Base-by-base conservation (phyloP, 2,888 invertebrate species). In the Agrotis clavis region DNA sequence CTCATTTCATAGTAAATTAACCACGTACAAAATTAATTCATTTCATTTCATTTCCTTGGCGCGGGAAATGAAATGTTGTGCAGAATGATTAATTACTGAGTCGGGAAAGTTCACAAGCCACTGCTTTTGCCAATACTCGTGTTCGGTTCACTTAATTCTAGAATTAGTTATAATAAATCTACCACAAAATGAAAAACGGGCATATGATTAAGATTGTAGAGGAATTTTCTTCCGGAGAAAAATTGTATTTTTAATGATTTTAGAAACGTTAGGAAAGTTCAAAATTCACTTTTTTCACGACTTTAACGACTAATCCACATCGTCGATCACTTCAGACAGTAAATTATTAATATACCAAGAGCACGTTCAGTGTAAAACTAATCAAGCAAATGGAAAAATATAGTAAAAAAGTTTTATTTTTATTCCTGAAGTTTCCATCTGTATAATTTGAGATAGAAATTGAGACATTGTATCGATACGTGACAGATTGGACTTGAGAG, bases 381-480 rank as follows among this genome's bases (percentile, higher is more conserved):
- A 81, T 83, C 74, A 77, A 79, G 41, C 19, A 48, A 77, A 81
- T 77, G 73, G 68, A 54, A 19, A 30, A 59, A 81, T 65, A 70
- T 19, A 72, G 54, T 54, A 72, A 71, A 54, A 68, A 56, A 16
- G 45, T 21, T 57, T 19, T 6, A 45, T 71, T 45, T 48, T 19
- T 19, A 48, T 35, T 21, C n/a, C 5, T 47, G 2, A 47, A 16
- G 50, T 64, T 67, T 63, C 51, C 41, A 51, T 64, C 35, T 18
- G 21, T 21, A 47, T 9, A 45, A 51, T 41, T 69, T 59, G 13
- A 51, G 14, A 41, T 14, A 45, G 25, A 57, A 57, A n/a, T 45
- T n/a, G 19, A 9, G n/a, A 21, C 35, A 35, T 41, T 50, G 54
- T 47, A 51, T 13, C 7, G 35, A 18, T 14, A 13, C 45, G 19